Percentiles rank a stretch among this genome's conserved stretches.
phyloP scores from a whole-genome alignment of 30 jellyfish, hydroid and myxozoan genomes.

The Clytia hemisphaerica region DNA sequence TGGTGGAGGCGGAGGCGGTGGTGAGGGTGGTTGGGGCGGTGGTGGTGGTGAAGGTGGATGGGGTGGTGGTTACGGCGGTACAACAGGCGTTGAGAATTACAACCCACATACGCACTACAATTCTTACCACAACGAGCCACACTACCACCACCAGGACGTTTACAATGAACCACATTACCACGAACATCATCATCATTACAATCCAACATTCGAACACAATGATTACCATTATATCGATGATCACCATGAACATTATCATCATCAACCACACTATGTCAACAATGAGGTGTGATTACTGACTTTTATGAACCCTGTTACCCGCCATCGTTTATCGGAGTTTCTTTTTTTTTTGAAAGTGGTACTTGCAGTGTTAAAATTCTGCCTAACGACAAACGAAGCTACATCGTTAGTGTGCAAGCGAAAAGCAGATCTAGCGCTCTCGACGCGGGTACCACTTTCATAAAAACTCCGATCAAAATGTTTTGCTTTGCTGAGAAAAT shows the following conservation, averaged over 20 bases:
- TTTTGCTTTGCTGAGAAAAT: no score
- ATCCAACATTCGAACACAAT: constrained; percentile 1
- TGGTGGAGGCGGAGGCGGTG: no score
- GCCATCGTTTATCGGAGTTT: no score
- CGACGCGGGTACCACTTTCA: no score
- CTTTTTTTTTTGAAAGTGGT: no score
- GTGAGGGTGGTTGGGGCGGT: no score
- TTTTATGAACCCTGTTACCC: background rate
- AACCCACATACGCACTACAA: constrained; percentile 11
- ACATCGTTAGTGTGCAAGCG: no score
- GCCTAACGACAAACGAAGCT: no score
- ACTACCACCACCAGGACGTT: constrained; percentile 1
- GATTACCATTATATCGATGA: constrained; percentile 11
- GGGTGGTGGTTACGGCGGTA: no score
- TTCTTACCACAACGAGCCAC: constrained; percentile 1
- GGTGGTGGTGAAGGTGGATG: no score
- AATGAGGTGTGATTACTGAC: constrained; percentile 2
- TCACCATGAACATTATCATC: constrained; percentile 14
- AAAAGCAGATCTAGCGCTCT: no score
- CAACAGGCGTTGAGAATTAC: background rate
- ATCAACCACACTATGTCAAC: constrained; percentile 7
- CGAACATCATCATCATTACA: background rate
- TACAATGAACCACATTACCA: constrained; percentile 13
- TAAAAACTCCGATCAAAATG: background rate
- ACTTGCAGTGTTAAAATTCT: no score